These are phyloP conservation scores for Megatriorchis doriae DNA, from an alignment of 2,113 vertebrate species.

Conservation along the genomic window DNA sequence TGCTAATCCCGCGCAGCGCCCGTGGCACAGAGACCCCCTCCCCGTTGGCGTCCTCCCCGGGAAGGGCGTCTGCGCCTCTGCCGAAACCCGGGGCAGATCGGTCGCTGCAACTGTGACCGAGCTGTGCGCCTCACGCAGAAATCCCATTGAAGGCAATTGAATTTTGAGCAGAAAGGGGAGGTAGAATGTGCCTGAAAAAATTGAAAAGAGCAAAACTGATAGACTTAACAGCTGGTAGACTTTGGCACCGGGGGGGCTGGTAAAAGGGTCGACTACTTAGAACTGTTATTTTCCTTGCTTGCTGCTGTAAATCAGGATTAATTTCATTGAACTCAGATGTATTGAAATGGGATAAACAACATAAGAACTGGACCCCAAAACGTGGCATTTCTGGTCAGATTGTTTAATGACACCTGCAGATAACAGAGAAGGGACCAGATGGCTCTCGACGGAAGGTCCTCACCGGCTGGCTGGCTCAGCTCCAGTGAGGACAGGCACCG, in stretches of 20 bases:
- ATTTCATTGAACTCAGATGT: not conserved
- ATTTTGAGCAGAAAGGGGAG: not conserved
- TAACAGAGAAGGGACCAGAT: not conserved
- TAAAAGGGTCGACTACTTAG: not conserved
- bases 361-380: not conserved
- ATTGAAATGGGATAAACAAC: not conserved
- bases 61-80: not conserved
- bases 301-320: not conserved
- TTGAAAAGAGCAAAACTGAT: not conserved
- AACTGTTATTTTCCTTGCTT: not conserved
- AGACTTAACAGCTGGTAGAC: not conserved
- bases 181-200: not conserved
- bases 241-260: not conserved
- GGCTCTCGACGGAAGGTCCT: not conserved
- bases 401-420: not conserved
- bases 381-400: not conserved
- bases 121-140: not conserved
- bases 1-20: not conserved
- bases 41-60: rapidly evolving
- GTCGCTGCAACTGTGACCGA: rapidly evolving
- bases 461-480: not conserved
- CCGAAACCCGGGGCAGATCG: not conserved
- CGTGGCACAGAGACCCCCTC: not conserved
- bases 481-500: rapidly evolving
- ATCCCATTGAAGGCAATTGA: not conserved